Evolutionary conservation across 2,888 invertebrate genomes (phyloP).

Genomic region (Dasysyrphus tricinctus): DNA sequence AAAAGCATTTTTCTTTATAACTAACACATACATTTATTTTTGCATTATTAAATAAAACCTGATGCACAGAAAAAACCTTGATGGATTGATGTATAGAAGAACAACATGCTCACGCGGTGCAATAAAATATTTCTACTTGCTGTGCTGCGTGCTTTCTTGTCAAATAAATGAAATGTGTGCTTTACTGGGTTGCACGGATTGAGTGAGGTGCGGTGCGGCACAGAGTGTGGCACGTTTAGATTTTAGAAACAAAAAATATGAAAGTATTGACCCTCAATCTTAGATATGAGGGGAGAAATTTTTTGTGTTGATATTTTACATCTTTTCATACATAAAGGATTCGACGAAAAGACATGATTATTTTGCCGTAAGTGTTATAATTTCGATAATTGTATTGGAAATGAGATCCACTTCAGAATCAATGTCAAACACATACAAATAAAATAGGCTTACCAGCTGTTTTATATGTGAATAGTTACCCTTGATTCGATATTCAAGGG

Average conservation of each 20-base stretch:
- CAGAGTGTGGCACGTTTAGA: neutral
- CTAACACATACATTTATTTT: slow-evolving; percentile 5
- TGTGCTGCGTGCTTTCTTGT: slow-evolving; percentile 46
- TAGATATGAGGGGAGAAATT: neutral
- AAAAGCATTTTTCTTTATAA: slow-evolving; percentile 12
- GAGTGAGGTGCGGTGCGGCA: neutral
- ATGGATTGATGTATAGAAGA: neutral
- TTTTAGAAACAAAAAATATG: slow-evolving; percentile 4
- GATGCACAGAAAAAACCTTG: slow-evolving; percentile 49
- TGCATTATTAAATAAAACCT: slow-evolving; percentile 46
- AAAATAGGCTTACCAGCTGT: neutral
- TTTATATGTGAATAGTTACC: slow-evolving; percentile 30
- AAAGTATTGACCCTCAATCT: slow-evolving; percentile 28
- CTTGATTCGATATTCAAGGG: slow-evolving; percentile 64
- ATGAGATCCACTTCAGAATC: slow-evolving; percentile 44
- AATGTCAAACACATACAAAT: neutral
- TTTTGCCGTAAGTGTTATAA: slow-evolving; percentile 7
- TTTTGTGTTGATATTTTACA: neutral
- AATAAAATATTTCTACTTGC: slow-evolving; percentile 20
- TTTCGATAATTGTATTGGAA: neutral
- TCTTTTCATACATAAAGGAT: slow-evolving; percentile 30
- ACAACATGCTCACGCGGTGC: slow-evolving; percentile 7
- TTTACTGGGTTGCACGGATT: slow-evolving; percentile 40
- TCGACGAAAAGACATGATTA: slow-evolving; percentile 1
- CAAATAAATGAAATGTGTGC: slow-evolving; percentile 35